Base-by-base conservation (phyloP, 1,140 invertebrate species). In the Vanessa tameamea region DNA sequence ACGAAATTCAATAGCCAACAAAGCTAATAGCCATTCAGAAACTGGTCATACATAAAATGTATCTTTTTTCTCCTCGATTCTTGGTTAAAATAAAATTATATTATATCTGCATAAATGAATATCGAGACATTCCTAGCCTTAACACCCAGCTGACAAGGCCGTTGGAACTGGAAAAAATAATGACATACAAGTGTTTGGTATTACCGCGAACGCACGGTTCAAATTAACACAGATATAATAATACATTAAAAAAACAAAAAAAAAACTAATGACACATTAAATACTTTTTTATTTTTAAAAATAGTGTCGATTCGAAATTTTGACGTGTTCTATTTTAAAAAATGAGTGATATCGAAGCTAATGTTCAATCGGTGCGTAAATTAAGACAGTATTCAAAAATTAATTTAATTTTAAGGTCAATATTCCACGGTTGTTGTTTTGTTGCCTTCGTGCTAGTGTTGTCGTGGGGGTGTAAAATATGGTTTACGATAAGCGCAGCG, bases 401-500 rank as follows among this genome's bases (percentile, higher is more conserved):
- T 20, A 75, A 65, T 12, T 47, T 65, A 26, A 43, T 70, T 13
- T 15, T 66, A 15, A 65, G 51, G 51, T 66, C 51, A 31, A 16
- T 66, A 59, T 75, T 70, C 11, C 73, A 75, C 20, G 23, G 63
- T 0, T 20, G 47, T 14, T 70, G 50, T 66, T 70, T 57, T 47
- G n/a, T 66, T 4, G 47, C 48, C 13, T 66, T 70, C n/a, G 31
- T 70, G 47, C 6, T 14, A 66, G 77, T 70, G 31, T 6, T 9
- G 51, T 53, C 15, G 3, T 80, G 64, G 73, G 73, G 76, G 20
- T 57, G 69, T 5, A 14, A 47, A 0, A 77, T 79, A 47, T 80
- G 74, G 64, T 63, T 70, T 3, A 77, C 20, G 9, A 75, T 83
- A 8, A 76, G 71, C 11, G 69, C 68, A 4, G 61, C 77, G 9